Conservation (phyloP, 1,140 invertebrate species). For the Calephelis nemesis region DNA sequence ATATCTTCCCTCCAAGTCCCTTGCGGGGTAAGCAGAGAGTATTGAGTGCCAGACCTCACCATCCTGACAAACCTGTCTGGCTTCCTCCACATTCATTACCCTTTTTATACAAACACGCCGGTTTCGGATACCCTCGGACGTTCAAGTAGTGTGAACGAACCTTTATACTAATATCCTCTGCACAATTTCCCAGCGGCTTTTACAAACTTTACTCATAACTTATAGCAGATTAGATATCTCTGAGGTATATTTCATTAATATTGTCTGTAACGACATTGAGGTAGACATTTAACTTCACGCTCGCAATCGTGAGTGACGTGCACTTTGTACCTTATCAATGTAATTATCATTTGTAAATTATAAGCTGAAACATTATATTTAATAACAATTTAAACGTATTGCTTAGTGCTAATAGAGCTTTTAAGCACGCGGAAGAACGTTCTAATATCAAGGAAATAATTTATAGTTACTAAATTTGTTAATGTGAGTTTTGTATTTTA, state of each 20-base stretch:
- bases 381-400: slow-evolving; percentile 11
- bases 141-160: no score
- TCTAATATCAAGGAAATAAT: neutral
- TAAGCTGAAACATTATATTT: slow-evolving; percentile 10
- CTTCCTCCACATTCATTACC: no score
- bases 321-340: slow-evolving; percentile 7
- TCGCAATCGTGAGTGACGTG: slow-evolving; percentile 10
- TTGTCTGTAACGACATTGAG: slow-evolving; percentile 6
- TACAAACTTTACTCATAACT: neutral
- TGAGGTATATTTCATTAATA: slow-evolving; percentile 11
- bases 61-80: no score
- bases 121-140: no score
- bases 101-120: no score
- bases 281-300: slow-evolving; percentile 13
- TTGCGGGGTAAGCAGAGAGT: no score
- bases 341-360: slow-evolving; percentile 16
- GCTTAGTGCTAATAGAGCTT: neutral
- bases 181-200: neutral
- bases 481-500: no score
- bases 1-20: no score
- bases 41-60: no score
- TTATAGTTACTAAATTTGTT: no score
- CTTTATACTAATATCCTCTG: no score
- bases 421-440: slow-evolving; percentile 4
- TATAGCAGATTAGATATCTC: slow-evolving; percentile 7